Percentiles rank a stretch among this genome's conserved stretches.
Evolutionary conservation across 2,888 invertebrate species (phyloP).

Genomic region (Orchesella flavescens): DNA sequence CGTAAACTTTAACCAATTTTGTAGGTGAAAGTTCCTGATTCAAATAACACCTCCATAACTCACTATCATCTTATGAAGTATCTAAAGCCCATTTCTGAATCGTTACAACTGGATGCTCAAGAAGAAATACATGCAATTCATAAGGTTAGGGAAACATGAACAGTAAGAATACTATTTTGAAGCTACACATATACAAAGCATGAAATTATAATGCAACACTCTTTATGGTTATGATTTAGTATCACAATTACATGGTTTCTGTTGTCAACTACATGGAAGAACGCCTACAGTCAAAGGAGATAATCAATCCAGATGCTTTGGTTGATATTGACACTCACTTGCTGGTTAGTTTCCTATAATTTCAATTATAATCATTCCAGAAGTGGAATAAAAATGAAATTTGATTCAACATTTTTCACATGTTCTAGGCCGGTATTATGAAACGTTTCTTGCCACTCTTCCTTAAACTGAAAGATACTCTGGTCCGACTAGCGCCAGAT

Average conservation of each 20-base stretch:
- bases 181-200: no score
- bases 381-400: no score
- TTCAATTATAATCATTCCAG: no score
- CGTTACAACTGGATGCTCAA: not conserved
- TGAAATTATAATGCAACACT: not conserved
- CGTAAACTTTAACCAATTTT: not conserved
- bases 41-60: conserved; percentile 7
- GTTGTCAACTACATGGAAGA: conserved; percentile 41
- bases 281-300: conserved; percentile 1
- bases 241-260: conserved; percentile 35
- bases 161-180: no score
- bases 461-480: conserved; percentile 59
- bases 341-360: conserved; percentile 50
- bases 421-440: conserved; percentile 31
- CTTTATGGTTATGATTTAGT: conserved; percentile 26
- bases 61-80: conserved; percentile 23
- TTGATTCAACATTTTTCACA: no score
- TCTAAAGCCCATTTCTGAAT: not conserved
- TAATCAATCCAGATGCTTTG: conserved; percentile 28
- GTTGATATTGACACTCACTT: conserved; percentile 49
- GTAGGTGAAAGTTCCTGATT: conserved; percentile 29
- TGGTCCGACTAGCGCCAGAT: conserved; percentile 10
- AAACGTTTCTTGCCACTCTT: conserved; percentile 61
- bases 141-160: conserved; percentile 1
- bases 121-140: conserved; percentile 2